Base-by-base conservation (phyloP, 2,113 vertebrate genomes). In the Halcyon senegalensis region DNA sequence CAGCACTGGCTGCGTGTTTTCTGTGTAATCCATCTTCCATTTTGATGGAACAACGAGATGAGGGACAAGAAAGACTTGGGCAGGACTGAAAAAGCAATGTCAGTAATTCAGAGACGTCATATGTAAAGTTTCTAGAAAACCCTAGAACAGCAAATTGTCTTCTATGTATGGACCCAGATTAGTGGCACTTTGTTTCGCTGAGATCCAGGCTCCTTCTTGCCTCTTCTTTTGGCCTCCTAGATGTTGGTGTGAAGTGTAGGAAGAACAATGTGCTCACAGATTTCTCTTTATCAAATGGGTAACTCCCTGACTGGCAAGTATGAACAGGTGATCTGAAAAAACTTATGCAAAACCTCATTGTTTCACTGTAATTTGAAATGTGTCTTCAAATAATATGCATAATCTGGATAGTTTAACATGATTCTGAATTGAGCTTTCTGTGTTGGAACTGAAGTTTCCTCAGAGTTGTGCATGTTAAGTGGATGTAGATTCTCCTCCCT, bases 401-500 rank as follows among this genome's bases (percentile, higher is more conserved):
- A 87, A 39, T 31, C 31, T 79, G 35, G 4, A 16, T 68, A 78
- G 13, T 44, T 78, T 33, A 89, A 72, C 23, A 14, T 69, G 66
- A 75, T 59, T 83, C 72, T 90, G 56, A 64, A 68, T n/a, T 78
- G 80, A 89, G 20, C 28, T 91, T 79, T 89, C 55, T 73, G 10
- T 41, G 20, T 69, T 66, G 44, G 33, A 93, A 37, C 44, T 77
- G 59, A 90, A 91, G 50, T 85, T 93, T 51, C 58, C 51, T 87
- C 50, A 91, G 94, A 77, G 55, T 79, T 84, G n/a, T 79, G 69
- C 79, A 11, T 87, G 68, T 86, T 87, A 48, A 91, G 63, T 89
- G 55, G 59, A 39, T 85, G 83, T 79, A 83, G 81, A 81, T 84
- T 92, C 90, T 84, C 51, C 73, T 90, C 33, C 58, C 58, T 83